Base-by-base conservation (phyloP, 1,140 invertebrate species). In the Wiebesia pumilae region DNA sequence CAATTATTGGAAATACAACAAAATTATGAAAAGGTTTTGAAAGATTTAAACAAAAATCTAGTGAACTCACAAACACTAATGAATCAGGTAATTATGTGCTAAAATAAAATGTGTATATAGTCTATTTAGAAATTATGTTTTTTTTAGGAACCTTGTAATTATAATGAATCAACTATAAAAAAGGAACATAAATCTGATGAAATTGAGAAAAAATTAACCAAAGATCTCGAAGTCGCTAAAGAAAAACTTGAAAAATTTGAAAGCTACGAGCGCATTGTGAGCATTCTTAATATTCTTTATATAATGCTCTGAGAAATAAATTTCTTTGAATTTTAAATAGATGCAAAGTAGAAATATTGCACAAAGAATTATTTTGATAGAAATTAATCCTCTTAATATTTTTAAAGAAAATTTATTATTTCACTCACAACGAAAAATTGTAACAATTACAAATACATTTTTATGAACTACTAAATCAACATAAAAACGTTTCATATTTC, bases 101-200 rank as follows among this genome's bases (percentile, higher is more conserved):
- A 27, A 62, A 62, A 27, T 62, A 6, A 3, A 27, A 62, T 62
- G 4, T 27, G 19, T 27, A 62, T 62, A 27, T 27, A 62, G 27
- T 27, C 10, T 27, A 62, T 27, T 24, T 62, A 62, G 3, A 62
- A 62, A 62, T 14, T 62, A 27, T 27, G 24, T 62, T 24, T 62
- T 3, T 62, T 89, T 79, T 83, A 92, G 91, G 89, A 91, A 83
- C 88, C 87, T 65, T 62, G 54, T 85, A 89, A 24, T 90, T 90
- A 73, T 87, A 85, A 71, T 75, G 78, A 90, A 78, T 71, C 89
- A 67, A 86, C 21, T 81, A 27, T 85, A 16, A 51, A 89, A 90
- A 62, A 87, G 81, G 78, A 90, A 91, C 77, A 87, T 47, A 43
- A 79, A 81, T 78, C 88, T 51, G 80, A 79, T 43, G 88, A 91